phyloP scores from a whole-genome alignment of 2,113 vertebrate species.

The Pterophyllum scalare region DNA sequence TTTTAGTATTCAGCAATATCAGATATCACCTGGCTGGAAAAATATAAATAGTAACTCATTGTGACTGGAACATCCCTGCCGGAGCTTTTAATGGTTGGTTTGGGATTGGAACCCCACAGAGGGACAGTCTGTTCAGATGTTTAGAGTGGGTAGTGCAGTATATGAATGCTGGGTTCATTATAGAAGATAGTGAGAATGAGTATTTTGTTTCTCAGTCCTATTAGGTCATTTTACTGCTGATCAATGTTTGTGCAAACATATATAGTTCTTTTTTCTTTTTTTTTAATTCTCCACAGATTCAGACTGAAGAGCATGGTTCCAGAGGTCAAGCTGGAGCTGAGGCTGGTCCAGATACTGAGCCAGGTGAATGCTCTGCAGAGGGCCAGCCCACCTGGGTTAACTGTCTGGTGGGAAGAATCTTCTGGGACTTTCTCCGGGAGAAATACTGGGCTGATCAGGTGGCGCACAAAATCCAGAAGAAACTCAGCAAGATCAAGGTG shows the following conservation, averaged over 20 bases:
- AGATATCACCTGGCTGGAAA: constrained; percentile 31
- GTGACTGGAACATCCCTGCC: constrained; percentile 17
- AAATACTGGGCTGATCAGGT: constrained; percentile 87
- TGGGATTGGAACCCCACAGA: not conserved
- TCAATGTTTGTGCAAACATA: not conserved
- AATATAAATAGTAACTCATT: constrained; percentile 22
- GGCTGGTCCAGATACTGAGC: not conserved
- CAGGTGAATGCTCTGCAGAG: constrained; percentile 23
- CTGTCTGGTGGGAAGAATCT: constrained; percentile 84
- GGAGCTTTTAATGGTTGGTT: constrained; percentile 11
- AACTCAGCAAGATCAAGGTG: constrained; percentile 88
- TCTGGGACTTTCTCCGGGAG: constrained; percentile 89
- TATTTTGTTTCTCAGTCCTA: not conserved
- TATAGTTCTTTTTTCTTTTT: not conserved
- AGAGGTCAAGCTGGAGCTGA: constrained; percentile 46
- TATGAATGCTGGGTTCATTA: not conserved
- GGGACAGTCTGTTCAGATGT: not conserved
- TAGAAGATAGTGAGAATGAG: not conserved
- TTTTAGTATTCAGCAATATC: constrained; percentile 45
- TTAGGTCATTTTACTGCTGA: not conserved
- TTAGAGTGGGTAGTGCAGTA: not conserved
- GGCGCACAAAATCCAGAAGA: constrained; percentile 89
- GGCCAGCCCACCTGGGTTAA: constrained; percentile 82
- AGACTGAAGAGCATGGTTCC: constrained; percentile 33
- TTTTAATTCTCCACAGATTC: constrained; percentile 36